Evolutionary conservation across 2,113 vertebrate genomes (phyloP), one percentile per base, ranked within the genome.

Genomic region (Syngnathus scovelli): DNA sequence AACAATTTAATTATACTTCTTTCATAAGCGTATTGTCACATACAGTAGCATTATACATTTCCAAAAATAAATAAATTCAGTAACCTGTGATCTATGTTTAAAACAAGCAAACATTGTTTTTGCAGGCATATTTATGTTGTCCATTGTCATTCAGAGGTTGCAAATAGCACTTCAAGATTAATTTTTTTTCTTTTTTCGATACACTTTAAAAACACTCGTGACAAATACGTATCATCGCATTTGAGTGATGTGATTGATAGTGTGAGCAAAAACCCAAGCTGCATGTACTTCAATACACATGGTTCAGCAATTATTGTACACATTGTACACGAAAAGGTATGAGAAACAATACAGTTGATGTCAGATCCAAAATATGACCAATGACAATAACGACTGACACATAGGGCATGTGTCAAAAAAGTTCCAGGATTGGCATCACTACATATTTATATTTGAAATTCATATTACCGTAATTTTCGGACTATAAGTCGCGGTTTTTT

Each of bases 51-150:
- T 80, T 75, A 71, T 73, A 86, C 67, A 81, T 43, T 83, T 74
- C 48, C 9, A 67, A 76, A 86, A 87, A 87, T 85, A 89, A 89
- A 89, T 85, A 84, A 39, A 76, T 83, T 83, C 27, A 76, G 62
- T 79, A 80, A 83, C 62, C 80, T 70, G 76, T 65, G 69, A 56
- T 76, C 52, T 78, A 36, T 72, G 10, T n/a, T 73, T 66, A 43
- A 66, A 73, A 67, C 56, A 49, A 76, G 62, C 72, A 68, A 71
- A 71, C 68, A 74, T 65, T n/a, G 7, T 61, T 12, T 78, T 76
- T 71, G 70, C 55, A 66, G 66, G 58, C 59, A 37, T 55, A 21
- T 56, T 67, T 37, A 36, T 37, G 48, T 51, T 54, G 49, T 12
- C 37, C 16, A 6, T 21, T 5, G 64, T 66, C 49, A 52, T 39